Percentiles rank a stretch among this genome's conserved stretches.
These are phyloP conservation scores for Pseudomyrmex gracilis DNA, from an alignment of 1,140 invertebrate genomes.

Conservation along the genomic window DNA sequence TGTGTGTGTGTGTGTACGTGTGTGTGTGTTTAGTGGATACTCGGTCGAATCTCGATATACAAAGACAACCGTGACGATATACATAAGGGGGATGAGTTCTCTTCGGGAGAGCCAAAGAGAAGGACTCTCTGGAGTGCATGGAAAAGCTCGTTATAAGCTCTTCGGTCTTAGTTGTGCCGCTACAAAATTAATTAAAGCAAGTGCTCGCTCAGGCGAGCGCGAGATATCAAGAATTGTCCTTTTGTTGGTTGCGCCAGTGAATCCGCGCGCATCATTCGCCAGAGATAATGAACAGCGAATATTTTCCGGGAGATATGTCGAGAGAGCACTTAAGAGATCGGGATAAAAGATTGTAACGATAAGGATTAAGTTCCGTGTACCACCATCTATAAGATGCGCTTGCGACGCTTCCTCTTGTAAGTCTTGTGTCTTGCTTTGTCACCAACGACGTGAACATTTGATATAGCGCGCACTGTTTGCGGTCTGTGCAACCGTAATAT, in stretches of 20 bases:
- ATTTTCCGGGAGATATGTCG: constrained; percentile 9
- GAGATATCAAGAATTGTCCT: constrained; percentile 71
- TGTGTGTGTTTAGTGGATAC: constrained; percentile 5
- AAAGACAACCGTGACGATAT: constrained; percentile 36
- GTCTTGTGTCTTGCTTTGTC: no score
- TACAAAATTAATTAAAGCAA: constrained; percentile 78
- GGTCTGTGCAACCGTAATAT: no score
- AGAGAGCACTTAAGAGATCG: neutral
- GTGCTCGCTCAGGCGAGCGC: constrained; percentile 63
- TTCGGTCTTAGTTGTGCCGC: constrained; percentile 72
- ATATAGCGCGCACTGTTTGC: no score
- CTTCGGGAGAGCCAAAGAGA: constrained; percentile 56
- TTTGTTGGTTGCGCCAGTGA: constrained; percentile 26
- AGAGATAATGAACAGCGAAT: constrained; percentile 29
- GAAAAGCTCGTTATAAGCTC: constrained; percentile 77
- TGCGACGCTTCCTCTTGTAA: neutral
- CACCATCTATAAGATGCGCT: constrained; percentile 3
- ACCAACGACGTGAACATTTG: no score
- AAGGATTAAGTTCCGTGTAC: constrained; percentile 36
- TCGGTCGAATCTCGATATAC: constrained; percentile 57
- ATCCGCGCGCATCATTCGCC: constrained; percentile 22
- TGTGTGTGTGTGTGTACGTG: neutral
- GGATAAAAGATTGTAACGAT: constrained; percentile 41
- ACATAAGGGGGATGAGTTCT: constrained; percentile 21
- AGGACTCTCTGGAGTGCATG: constrained; percentile 55